These are phyloP conservation scores for Sipha maydis DNA, from an alignment of 2,888 invertebrate genomes.

Conservation along the genomic window DNA sequence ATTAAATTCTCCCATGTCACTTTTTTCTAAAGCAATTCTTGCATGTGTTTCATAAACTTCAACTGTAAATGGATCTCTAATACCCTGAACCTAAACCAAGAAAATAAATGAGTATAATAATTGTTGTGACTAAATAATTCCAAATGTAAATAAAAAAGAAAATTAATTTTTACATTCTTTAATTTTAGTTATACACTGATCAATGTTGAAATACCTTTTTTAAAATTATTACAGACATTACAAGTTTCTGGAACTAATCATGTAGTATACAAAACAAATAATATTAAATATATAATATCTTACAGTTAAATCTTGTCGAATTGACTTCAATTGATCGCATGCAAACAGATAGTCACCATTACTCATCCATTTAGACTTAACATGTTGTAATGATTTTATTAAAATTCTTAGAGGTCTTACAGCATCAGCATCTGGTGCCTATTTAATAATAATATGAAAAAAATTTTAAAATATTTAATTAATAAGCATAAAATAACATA, in stretches of 20 bases:
- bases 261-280: conserved; percentile 37
- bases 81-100: conserved; percentile 85
- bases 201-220: no score
- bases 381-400: conserved; percentile 84
- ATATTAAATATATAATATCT: conserved; percentile 66
- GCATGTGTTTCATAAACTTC: conserved; percentile 99
- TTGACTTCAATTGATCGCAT: conserved; percentile 98
- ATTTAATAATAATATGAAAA: conserved; percentile 66
- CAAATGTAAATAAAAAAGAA: no score
- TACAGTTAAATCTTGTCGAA: conserved; percentile 98
- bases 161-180: no score
- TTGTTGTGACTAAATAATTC: no score
- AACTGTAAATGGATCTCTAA: conserved; percentile 94
- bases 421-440: conserved; percentile 92
- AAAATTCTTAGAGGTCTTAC: conserved; percentile 92
- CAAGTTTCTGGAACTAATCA: background rate
- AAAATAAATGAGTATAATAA: no score
- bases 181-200: background rate
- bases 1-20: conserved; percentile 99
- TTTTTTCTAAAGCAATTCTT: conserved; percentile 95
- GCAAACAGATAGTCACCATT: conserved; percentile 95
- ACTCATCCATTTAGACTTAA: conserved; percentile 89
- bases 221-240: no score
- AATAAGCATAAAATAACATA: conserved; percentile 66
- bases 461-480: background rate